Percentiles rank a stretch among this genome's conserved stretches.
These are phyloP conservation scores for Lathronympha strigana DNA, from an alignment of 2,888 invertebrate genomes.

Conservation along the genomic window DNA sequence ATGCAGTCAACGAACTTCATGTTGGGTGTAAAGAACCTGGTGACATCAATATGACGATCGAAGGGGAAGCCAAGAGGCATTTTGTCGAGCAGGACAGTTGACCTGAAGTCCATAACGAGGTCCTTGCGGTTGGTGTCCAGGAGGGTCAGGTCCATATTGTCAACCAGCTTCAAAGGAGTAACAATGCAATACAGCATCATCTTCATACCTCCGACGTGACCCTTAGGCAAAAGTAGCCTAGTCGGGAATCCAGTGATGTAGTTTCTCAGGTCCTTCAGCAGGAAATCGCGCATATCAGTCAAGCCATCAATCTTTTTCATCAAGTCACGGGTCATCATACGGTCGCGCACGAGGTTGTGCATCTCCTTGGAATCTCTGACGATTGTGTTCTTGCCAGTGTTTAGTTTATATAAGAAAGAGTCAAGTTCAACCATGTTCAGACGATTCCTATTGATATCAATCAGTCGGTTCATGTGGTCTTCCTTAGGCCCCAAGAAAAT, in stretches of 20 bases:
- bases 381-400: constrained; percentile 86
- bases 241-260: constrained; percentile 88
- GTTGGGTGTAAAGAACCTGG: constrained; percentile 86
- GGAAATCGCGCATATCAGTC: constrained; percentile 64
- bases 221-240: constrained; percentile 88
- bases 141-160: constrained; percentile 66
- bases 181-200: constrained; percentile 87
- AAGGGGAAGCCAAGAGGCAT: constrained; percentile 90
- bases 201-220: constrained; percentile 86
- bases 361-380: constrained; percentile 86
- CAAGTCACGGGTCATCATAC: constrained; percentile 86
- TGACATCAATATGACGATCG: constrained; percentile 86
- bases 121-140: constrained; percentile 77
- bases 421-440: constrained; percentile 87
- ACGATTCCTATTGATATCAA: constrained; percentile 84
- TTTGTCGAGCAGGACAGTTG: constrained; percentile 81
- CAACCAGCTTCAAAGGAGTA: constrained; percentile 78
- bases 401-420: constrained; percentile 85
- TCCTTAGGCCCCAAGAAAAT: constrained; percentile 88
- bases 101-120: constrained; percentile 67
- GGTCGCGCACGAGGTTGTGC: constrained; percentile 87
- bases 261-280: constrained; percentile 68
- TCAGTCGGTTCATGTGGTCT: constrained; percentile 82
- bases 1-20: constrained; percentile 86
- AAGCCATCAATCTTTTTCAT: constrained; percentile 86